Conservation (phyloP, 1,140 invertebrate species). For the Sitophilus oryzae region DNA sequence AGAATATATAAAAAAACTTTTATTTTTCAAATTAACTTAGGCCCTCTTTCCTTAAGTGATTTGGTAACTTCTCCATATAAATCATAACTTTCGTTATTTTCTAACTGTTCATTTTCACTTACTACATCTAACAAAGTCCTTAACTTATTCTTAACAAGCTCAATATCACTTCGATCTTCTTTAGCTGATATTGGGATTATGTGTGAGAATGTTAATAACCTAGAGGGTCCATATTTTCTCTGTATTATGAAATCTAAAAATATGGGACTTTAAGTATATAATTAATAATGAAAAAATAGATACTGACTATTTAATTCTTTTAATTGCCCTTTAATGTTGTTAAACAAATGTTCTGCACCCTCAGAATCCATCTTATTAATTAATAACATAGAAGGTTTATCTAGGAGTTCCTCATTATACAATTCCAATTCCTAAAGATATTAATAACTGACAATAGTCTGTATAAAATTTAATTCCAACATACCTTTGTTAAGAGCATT, state of each 20-base stretch:
- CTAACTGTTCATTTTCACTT: slow-evolving; percentile 45
- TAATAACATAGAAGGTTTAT: slow-evolving; percentile 79
- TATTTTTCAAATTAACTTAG: slow-evolving; percentile 34
- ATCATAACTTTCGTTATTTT: slow-evolving; percentile 40
- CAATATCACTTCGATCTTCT: slow-evolving; percentile 46
- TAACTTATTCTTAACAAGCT: slow-evolving; percentile 51
- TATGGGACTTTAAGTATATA: too few relatives aligned
- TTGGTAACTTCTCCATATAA: slow-evolving; percentile 26
- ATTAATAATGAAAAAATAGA: too few relatives aligned
- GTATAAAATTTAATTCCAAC: slow-evolving; percentile 7
- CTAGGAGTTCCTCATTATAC: slow-evolving; percentile 75
- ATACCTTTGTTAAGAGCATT: slow-evolving; percentile 76
- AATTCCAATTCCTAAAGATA: slow-evolving; percentile 77
- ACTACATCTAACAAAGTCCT: slow-evolving; percentile 52
- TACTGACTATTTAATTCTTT: slow-evolving; percentile 52
- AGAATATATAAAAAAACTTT: background rate
- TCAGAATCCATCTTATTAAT: slow-evolving; percentile 90
- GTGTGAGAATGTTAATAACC: slow-evolving; percentile 63
- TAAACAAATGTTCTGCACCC: slow-evolving; percentile 53
- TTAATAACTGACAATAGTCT: background rate
- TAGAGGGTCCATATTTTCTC: slow-evolving; percentile 61
- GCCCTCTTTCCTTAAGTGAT: slow-evolving; percentile 43
- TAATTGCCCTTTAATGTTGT: slow-evolving; percentile 54
- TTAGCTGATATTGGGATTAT: slow-evolving; percentile 61
- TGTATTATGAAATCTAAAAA: slow-evolving; percentile 48